phyloP scores from a whole-genome alignment of 2,888 invertebrate species.

The Tillus elongatus region DNA sequence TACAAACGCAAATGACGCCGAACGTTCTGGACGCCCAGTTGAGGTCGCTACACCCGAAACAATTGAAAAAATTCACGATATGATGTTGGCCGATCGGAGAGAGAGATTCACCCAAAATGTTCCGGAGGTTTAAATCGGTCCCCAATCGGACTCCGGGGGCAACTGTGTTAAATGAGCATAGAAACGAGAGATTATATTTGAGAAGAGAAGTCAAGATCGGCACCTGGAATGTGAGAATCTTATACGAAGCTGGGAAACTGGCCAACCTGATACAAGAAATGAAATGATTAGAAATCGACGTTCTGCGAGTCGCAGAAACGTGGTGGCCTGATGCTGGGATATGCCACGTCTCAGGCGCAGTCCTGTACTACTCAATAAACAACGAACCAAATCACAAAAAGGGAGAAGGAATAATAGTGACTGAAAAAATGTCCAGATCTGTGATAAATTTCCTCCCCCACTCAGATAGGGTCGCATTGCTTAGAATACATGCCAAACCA shows the following conservation, averaged over 20 bases:
- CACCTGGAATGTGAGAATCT: constrained; percentile 6
- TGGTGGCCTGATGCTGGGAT: background rate
- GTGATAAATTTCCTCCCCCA: no score
- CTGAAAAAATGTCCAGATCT: no score
- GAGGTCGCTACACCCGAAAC: no score
- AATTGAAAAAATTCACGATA: no score
- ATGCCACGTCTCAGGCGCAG: constrained; percentile 1
- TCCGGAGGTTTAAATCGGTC: constrained; percentile 1
- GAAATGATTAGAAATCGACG: constrained; percentile 1
- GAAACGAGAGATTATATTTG: constrained; percentile 13
- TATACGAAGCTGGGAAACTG: constrained; percentile 3
- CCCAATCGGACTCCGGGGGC: background rate
- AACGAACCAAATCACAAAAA: constrained; percentile 3
- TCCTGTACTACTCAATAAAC: background rate
- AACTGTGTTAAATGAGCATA: constrained; percentile 14
- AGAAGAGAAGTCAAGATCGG: constrained; percentile 16
- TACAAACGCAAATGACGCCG: no score
- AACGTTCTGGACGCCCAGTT: no score
- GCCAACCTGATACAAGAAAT: constrained; percentile 3
- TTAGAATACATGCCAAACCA: no score
- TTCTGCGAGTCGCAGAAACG: background rate
- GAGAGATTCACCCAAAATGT: no score
- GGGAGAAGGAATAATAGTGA: no score
- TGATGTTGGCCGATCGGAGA: no score
- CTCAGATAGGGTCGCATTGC: no score